A percentile compares a stretch with the other conserved stretches of the same genome.
Conservation (phyloP, 2,888 invertebrate genomes). For the Protophormia terraenovae region DNA sequence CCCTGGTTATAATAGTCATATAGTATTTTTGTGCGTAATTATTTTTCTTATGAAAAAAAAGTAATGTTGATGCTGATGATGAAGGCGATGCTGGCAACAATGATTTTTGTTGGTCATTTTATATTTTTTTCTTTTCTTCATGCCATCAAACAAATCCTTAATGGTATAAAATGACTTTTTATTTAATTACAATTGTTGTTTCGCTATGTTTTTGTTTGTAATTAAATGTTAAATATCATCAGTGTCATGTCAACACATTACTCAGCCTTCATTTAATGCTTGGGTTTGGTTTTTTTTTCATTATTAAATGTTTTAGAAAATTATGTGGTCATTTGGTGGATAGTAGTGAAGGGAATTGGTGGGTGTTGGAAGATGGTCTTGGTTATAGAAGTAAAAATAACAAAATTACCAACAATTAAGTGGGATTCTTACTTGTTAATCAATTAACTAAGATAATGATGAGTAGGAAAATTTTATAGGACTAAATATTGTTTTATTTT, state of each 20-base stretch:
- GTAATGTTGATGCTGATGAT: not conserved
- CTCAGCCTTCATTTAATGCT: constrained; percentile 24
- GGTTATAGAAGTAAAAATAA: constrained; percentile 10
- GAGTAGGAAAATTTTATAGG: not conserved
- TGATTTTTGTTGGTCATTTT: constrained; percentile 34
- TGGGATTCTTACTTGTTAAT: constrained; percentile 10
- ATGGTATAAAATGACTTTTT: constrained; percentile 44
- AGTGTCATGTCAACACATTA: constrained; percentile 62
- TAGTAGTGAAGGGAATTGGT: not conserved
- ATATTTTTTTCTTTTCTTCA: not conserved
- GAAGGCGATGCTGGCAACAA: not conserved
- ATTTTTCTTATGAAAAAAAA: no score
- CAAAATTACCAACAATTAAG: constrained; percentile 33
- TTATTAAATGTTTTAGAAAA: constrained; percentile 29
- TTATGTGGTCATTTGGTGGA: not conserved
- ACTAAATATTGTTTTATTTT: not conserved
- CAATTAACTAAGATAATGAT: constrained; percentile 37
- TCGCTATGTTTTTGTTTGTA: constrained; percentile 30
- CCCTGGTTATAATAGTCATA: no score
- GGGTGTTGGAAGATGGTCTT: not conserved
- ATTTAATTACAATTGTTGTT: constrained; percentile 58
- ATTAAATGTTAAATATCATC: constrained; percentile 66
- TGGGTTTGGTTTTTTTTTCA: not conserved
- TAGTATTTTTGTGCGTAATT: constrained; percentile 39
- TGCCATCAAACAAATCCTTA: constrained; percentile 28